A percentile compares a stretch with the other conserved stretches of the same genome.
phyloP scores from a whole-genome alignment of 2,888 invertebrate species.

The Lithophane socia region DNA sequence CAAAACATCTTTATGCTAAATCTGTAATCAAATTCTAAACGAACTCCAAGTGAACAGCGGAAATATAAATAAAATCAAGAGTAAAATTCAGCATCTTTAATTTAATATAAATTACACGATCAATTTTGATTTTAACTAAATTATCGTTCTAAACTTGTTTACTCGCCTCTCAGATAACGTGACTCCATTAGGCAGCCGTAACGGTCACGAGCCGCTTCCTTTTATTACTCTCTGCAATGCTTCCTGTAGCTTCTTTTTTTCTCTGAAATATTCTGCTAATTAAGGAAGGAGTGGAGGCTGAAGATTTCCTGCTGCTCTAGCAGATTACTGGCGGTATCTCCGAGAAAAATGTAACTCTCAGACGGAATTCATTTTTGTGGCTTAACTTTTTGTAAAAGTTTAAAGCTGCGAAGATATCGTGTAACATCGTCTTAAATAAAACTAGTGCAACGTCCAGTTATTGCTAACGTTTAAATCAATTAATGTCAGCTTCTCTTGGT shows the following conservation, averaged over 20 bases:
- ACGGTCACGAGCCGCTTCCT: constrained; percentile 82
- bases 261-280: constrained; percentile 88
- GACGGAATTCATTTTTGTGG: constrained; percentile 80
- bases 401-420: constrained; percentile 62
- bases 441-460: constrained; percentile 47
- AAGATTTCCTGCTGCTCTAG: constrained; percentile 87
- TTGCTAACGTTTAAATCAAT: constrained; percentile 72
- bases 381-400: constrained; percentile 76
- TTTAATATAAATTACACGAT: constrained; percentile 63
- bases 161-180: constrained; percentile 77
- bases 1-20: constrained; percentile 48
- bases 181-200: constrained; percentile 80
- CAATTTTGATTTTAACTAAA: constrained; percentile 68
- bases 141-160: constrained; percentile 75
- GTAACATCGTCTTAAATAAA: constrained; percentile 54
- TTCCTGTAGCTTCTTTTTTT: constrained; percentile 85
- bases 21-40: constrained; percentile 58
- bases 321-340: constrained; percentile 85
- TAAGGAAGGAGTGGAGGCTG: constrained; percentile 87
- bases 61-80: constrained; percentile 59
- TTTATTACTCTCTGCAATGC: constrained; percentile 83
- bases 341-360: constrained; percentile 82
- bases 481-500: constrained; percentile 74
- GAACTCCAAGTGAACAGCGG: constrained; percentile 44
- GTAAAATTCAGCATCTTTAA: constrained; percentile 59